Evolutionary conservation across 2,888 invertebrate genomes (phyloP).

Genomic region (Cosmopolites sordidus): DNA sequence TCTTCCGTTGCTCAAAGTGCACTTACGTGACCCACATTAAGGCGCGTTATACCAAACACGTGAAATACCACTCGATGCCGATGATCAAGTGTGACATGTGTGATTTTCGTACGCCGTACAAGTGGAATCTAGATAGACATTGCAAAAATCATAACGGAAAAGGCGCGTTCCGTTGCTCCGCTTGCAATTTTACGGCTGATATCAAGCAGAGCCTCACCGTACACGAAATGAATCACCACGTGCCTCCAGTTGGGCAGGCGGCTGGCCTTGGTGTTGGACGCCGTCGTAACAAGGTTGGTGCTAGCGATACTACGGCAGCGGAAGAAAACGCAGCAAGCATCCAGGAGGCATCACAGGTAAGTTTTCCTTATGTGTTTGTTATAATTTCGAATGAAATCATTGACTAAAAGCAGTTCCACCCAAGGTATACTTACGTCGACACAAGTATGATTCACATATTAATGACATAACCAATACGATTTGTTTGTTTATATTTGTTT

Average conservation of each 20-base stretch:
- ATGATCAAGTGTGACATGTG: slow-evolving; percentile 93
- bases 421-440: too few relatives aligned
- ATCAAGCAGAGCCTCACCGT: slow-evolving; percentile 89
- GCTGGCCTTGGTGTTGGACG: slow-evolving; percentile 53
- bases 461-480: too few relatives aligned
- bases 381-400: background rate
- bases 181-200: slow-evolving; percentile 87
- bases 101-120: slow-evolving; percentile 88
- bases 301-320: slow-evolving; percentile 57
- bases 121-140: slow-evolving; percentile 91
- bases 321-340: slow-evolving; percentile 1
- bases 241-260: slow-evolving; percentile 71
- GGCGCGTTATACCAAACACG: slow-evolving; percentile 86
- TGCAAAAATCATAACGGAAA: slow-evolving; percentile 86
- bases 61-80: slow-evolving; percentile 90
- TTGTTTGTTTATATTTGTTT: too few relatives aligned
- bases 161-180: slow-evolving; percentile 79
- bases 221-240: slow-evolving; percentile 88
- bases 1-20: slow-evolving; percentile 85
- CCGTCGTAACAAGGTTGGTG: slow-evolving; percentile 71
- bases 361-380: background rate
- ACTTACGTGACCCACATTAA: slow-evolving; percentile 88
- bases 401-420: too few relatives aligned
- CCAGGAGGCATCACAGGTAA: slow-evolving; percentile 21
- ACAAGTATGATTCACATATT: too few relatives aligned